These are phyloP conservation scores for Horisme vitalbata DNA, from an alignment of 2,888 invertebrate species.

Conservation along the genomic window DNA sequence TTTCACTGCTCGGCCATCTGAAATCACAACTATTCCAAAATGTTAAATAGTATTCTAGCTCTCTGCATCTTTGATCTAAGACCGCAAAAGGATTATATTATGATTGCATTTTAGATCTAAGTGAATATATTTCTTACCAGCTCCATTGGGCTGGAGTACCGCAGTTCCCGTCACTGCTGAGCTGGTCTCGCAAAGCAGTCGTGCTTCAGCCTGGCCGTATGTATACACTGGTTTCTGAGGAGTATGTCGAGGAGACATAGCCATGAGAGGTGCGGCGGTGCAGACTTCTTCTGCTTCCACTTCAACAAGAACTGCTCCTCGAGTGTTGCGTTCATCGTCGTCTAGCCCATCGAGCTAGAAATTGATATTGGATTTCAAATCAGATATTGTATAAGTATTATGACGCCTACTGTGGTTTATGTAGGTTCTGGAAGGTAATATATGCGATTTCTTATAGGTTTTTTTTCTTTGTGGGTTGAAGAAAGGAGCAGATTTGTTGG, in stretches of 20 bases:
- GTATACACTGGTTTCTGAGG: conserved; percentile 89
- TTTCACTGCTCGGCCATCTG: conserved; percentile 55
- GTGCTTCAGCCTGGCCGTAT: conserved; percentile 84
- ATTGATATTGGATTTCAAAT: neutral
- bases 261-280: conserved; percentile 88
- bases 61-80: no score
- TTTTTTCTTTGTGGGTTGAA: no score
- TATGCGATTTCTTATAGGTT: no score
- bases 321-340: conserved; percentile 74
- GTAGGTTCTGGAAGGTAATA: no score
- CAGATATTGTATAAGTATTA: neutral
- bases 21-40: conserved; percentile 46
- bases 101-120: no score
- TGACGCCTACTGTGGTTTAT: no score
- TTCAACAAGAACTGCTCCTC: conserved; percentile 90
- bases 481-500: no score
- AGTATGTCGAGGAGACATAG: conserved; percentile 83
- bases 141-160: conserved; percentile 65
- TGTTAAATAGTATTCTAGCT: conserved; percentile 20
- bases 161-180: conserved; percentile 73
- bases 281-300: conserved; percentile 91
- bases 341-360: conserved; percentile 59
- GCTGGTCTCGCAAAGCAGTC: conserved; percentile 72
- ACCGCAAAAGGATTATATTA: no score
- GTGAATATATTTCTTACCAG: no score